Evolutionary conservation across 2,888 invertebrate genomes (phyloP), one percentile per base, ranked within the genome.

Genomic region (Drosophila incognita): DNA sequence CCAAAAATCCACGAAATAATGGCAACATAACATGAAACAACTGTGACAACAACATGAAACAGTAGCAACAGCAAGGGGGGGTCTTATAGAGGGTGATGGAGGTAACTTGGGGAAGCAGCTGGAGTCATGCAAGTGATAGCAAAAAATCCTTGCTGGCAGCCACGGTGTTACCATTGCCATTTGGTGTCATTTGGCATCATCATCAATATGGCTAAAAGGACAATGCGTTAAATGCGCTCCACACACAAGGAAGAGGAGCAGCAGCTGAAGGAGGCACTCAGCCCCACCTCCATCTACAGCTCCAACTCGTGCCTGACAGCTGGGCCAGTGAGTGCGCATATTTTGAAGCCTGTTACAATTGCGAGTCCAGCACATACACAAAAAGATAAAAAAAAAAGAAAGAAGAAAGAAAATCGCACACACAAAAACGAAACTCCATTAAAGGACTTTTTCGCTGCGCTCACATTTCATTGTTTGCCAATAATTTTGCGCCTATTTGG

Each of bases 201-300:
- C 89, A 87, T 87, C 87, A 87, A 87, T 87, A 87, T 85, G 87
- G 87, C 90, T 87, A 87, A 87, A 90, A 90, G 90, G 88, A 87
- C 90, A 87, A 87, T 87, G 90, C 90, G 90, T 90, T 90, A 90
- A 87, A 87, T 90, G 87, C 87, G 87, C 75, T 86, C 68, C 61
- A 38, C 42, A 27, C 54, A 24, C 29, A 21, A 27, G 27, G 2
- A 21, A 6, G 21, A 21, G 21, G 13, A 21, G 21, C 6, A 13
- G 3, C 21, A 38, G 38, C 49, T 56, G 52, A 8, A 57, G 24
- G 11, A 38, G 57, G 61, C 71, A 64, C 76, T 66, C 79, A 64
- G 18, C n/a, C 15, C 21, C 33, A 24, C 15, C 8, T 15, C 51
- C 36, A 21, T 6, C 29, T 27, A n/a, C 51, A 24, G 1, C 36